Evolutionary conservation across 2,797 vertebrate genomes (phyloP), one percentile per base, ranked within the genome.

Genomic region (Synanceia verrucosa): DNA sequence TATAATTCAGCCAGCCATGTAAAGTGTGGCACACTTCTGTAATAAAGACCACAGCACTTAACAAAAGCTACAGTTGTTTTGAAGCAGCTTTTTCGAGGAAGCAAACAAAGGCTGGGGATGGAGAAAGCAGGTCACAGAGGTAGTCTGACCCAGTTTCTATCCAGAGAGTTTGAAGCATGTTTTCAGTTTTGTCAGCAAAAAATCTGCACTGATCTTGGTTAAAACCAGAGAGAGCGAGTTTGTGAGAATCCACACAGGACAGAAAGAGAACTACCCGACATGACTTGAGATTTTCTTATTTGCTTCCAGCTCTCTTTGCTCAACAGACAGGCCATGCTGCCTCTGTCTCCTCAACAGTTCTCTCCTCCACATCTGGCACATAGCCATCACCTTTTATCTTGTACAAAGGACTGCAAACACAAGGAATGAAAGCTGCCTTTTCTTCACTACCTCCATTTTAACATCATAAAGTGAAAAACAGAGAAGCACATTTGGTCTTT

Each of bases 391-490:
- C 78, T 74, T 82, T 81, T 48, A 81, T 83, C 73, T 64, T 74
- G 59, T 86, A 80, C 69, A 79, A 81, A 86, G 62, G 36, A 24
- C n/a, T n/a, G 48, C 64, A 60, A 61, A 83, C 53, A 70, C 51
- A 53, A 48, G 33, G n/a, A 73, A 31, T 39, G 19, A 75, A 70
- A 74, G 47, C 36, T 3, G 29, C 19, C 9, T 69, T 64, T 73
- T 62, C 44, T 53, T 47, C 48, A n/a, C 48, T 53, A 34, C 29
- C n/a, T 68, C 47, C 39, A 69, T 77, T 76, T 69, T 55, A 67
- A 39, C 59, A 64, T 57, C 39, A 66, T 47, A n/a, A 73, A 76
- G 52, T 56, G 46, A 52, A 60, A 76, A 65, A 76, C 61, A 75
- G 76, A 75, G 76, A 78, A 65, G 31, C 4, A 1, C 23, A 21